phyloP scores from a whole-genome alignment of 2,797 vertebrate genomes.

The Gallinago solitaria region DNA sequence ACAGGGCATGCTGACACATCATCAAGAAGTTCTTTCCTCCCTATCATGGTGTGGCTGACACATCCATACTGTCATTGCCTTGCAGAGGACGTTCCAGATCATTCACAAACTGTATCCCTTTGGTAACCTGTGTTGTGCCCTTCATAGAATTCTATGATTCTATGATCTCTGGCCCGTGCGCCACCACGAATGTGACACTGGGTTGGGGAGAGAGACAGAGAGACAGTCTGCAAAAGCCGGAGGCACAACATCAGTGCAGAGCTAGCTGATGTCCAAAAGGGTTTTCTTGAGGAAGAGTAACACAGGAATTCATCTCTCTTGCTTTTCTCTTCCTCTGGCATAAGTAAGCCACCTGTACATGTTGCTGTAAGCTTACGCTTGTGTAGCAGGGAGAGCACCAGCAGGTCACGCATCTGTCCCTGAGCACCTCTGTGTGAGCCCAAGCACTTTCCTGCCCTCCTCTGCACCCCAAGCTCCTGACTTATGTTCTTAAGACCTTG shows the following conservation, averaged over 20 bases:
- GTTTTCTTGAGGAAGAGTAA: neutral
- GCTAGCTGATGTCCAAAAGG: neutral
- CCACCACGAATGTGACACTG: rapidly evolving
- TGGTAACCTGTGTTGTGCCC: neutral
- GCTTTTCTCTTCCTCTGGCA: rapidly evolving
- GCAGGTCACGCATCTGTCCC: rapidly evolving
- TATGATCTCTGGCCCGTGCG: neutral
- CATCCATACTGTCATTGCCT: neutral
- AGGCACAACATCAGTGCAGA: rapidly evolving
- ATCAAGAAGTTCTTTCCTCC: neutral
- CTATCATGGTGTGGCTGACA: neutral
- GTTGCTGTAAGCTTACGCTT: neutral
- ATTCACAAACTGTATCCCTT: neutral
- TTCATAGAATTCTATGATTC: too few species aligned
- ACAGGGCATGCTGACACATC: neutral
- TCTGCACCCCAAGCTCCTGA: neutral
- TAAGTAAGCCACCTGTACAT: neutral
- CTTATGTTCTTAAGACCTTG: neutral
- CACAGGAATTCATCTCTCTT: neutral
- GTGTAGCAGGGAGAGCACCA: neutral
- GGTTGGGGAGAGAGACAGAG: neutral
- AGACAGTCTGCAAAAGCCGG: neutral
- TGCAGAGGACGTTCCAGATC: neutral
- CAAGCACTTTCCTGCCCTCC: neutral
- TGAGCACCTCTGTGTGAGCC: neutral